These are phyloP conservation scores for Gymnocypris eckloni DNA, from an alignment of 2,797 vertebrate genomes.

Conservation along the genomic window DNA sequence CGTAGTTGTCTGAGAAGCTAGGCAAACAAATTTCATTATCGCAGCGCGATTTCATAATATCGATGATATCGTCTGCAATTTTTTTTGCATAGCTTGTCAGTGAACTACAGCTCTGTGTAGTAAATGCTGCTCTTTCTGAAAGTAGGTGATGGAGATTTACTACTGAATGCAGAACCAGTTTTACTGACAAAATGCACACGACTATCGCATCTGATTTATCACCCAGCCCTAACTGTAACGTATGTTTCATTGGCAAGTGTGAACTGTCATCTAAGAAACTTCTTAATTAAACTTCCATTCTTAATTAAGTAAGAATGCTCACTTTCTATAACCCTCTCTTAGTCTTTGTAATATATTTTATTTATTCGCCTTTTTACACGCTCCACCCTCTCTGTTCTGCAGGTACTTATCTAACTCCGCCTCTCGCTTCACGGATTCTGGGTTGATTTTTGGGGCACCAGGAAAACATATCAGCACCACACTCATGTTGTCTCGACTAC, in stretches of 20 bases:
- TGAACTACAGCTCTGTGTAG: no score
- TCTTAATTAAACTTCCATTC: no score
- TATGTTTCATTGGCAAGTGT: slow-evolving; percentile 37
- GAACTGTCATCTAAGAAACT: slow-evolving; percentile 46
- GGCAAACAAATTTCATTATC: no score
- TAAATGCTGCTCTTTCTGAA: no score
- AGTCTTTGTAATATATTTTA: slow-evolving; percentile 40
- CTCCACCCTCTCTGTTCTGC: slow-evolving; percentile 98
- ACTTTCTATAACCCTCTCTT: slow-evolving; percentile 8
- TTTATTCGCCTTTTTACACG: slow-evolving; percentile 77
- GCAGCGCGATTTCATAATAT: no score
- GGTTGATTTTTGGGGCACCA: slow-evolving; percentile 95
- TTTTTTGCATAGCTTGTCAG: no score
- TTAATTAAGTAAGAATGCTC: slow-evolving; percentile 41
- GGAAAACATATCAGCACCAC: slow-evolving; percentile 99
- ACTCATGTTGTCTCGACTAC: slow-evolving; percentile 99
- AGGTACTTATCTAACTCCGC: slow-evolving; percentile 98
- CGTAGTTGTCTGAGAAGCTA: no score
- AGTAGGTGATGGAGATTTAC: no score
- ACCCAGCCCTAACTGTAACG: not conserved
- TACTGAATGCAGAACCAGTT: no score
- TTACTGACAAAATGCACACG: no score
- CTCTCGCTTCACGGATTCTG: slow-evolving; percentile 97
- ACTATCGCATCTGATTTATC: no score
- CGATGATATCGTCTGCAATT: no score